Conservation (phyloP, 1,140 invertebrate genomes). For the Drosophila ohnishii region DNA sequence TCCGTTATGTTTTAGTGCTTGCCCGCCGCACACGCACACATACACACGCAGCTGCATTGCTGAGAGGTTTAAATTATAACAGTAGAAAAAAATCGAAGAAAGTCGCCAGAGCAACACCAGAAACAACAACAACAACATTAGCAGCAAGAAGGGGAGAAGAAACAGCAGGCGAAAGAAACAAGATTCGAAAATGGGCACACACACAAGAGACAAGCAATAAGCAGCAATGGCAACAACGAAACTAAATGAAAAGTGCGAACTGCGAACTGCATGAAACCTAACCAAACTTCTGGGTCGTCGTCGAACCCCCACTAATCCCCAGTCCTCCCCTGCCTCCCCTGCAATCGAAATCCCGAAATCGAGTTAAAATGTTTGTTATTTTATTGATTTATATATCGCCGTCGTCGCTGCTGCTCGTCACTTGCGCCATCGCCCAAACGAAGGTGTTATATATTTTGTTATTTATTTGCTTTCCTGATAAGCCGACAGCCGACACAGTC, state of each 20-base stretch:
- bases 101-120: conserved; percentile 66
- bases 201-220: conserved; percentile 16
- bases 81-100: conserved; percentile 77
- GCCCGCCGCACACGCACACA: conserved; percentile 34
- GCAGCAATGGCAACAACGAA: conserved; percentile 61
- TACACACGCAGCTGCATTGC: conserved; percentile 53
- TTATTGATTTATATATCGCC: conserved; percentile 69
- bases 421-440: conserved; percentile 47
- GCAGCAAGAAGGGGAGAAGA: conserved; percentile 14
- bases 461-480: conserved; percentile 80
- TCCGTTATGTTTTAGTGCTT: conserved; percentile 77
- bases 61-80: conserved; percentile 73
- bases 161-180: conserved; percentile 51
- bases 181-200: conserved; percentile 74
- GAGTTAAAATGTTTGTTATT: conserved; percentile 66
- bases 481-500: conserved; percentile 28
- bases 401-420: conserved; percentile 29
- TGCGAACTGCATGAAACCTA: conserved; percentile 63
- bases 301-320: conserved; percentile 11
- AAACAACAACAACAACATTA: conserved; percentile 41
- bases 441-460: conserved; percentile 77
- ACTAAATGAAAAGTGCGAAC: conserved; percentile 74
- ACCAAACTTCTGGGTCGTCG: conserved; percentile 61
- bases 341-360: conserved; percentile 43
- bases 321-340: not conserved